These are phyloP conservation scores for Caenorhabditis drosophilae DNA, from an alignment of 2,888 invertebrate species.

Conservation along the genomic window DNA sequence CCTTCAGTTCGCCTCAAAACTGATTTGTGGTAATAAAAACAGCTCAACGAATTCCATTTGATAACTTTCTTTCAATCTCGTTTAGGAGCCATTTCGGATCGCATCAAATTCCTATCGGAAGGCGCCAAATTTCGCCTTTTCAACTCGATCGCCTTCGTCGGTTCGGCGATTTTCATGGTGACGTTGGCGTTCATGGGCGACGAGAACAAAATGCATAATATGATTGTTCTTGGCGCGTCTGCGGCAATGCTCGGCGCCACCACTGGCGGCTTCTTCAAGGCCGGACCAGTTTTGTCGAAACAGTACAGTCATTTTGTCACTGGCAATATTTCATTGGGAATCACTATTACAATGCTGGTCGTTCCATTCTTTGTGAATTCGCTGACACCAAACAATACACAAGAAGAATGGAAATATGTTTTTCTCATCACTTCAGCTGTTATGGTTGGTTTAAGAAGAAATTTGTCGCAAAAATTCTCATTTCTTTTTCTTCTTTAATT, in stretches of 20 bases:
- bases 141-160: conserved; percentile 65
- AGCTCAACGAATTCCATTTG: no score
- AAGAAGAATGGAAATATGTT: conserved; percentile 60
- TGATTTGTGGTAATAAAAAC: conserved; percentile 54
- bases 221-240: conserved; percentile 47
- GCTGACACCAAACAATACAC: conserved; percentile 57
- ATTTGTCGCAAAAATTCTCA: not conserved
- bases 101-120: conserved; percentile 60
- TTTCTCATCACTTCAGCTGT: conserved; percentile 51
- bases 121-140: conserved; percentile 65
- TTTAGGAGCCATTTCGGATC: conserved; percentile 47
- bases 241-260: conserved; percentile 58
- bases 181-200: conserved; percentile 59
- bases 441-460: conserved; percentile 49
- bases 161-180: conserved; percentile 52
- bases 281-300: conserved; percentile 62
- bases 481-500: not conserved
- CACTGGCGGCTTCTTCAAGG: conserved; percentile 67
- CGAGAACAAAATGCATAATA: conserved; percentile 41
- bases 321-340: conserved; percentile 65
- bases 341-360: conserved; percentile 62
- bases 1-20: conserved; percentile 62
- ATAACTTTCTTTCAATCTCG: no score
- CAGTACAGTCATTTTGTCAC: conserved; percentile 68
- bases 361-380: conserved; percentile 61